Conservation (phyloP, 2,888 invertebrate genomes). For the Maniola hyperantus region DNA sequence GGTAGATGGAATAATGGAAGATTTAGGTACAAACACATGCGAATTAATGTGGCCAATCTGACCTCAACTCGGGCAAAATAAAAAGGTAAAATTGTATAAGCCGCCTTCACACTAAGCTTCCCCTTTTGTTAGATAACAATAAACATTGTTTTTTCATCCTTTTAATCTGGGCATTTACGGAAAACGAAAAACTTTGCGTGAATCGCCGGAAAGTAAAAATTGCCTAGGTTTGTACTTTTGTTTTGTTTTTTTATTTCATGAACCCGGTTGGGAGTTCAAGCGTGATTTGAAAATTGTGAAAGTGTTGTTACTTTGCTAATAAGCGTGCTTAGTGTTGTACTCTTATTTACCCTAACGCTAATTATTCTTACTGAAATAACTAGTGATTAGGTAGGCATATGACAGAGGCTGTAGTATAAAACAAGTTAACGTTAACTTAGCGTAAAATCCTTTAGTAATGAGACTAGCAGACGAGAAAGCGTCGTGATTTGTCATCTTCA, state of each 20-base stretch:
- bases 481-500: too few species aligned
- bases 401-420: too few species aligned
- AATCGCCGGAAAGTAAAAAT: conserved; percentile 27
- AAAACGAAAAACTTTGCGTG: conserved; percentile 43
- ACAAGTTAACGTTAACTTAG: too few species aligned
- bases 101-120: conserved; percentile 49
- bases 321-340: not conserved
- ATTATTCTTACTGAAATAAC: not conserved
- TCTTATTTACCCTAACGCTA: not conserved
- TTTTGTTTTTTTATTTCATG: conserved; percentile 21
- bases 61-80: conserved; percentile 51
- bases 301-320: not conserved
- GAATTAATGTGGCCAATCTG: conserved; percentile 51
- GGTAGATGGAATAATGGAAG: not conserved
- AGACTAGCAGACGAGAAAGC: too few species aligned
- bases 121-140: conserved; percentile 60
- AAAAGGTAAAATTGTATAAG: conserved; percentile 64
- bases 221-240: conserved; percentile 29
- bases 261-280: conserved; percentile 25
- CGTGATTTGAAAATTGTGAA: conserved; percentile 20
- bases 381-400: not conserved
- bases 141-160: conserved; percentile 55
- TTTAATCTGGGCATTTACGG: conserved; percentile 52
- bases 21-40: not conserved
- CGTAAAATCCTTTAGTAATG: too few species aligned